phyloP scores from a whole-genome alignment of 2,797 vertebrate genomes.

The Acridotheres tristis region DNA sequence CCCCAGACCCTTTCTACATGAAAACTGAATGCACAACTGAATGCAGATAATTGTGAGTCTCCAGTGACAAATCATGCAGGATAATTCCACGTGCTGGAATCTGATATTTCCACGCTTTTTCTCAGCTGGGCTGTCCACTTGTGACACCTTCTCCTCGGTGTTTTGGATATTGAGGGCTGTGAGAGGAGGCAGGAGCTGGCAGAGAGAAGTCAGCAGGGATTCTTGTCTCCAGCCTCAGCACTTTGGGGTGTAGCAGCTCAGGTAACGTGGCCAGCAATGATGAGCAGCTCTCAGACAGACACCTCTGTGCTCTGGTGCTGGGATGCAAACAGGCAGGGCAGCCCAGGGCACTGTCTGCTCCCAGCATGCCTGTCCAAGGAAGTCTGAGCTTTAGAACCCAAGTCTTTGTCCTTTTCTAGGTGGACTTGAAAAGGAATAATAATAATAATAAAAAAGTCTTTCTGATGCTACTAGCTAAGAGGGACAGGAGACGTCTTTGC shows the following conservation, averaged over 20 bases:
- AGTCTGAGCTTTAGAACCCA: neutral
- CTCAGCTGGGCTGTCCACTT: fast-evolving
- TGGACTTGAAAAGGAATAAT: neutral
- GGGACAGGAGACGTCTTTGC: neutral
- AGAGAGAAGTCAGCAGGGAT: neutral
- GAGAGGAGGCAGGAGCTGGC: neutral
- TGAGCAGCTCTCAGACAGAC: neutral
- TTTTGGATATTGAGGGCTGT: neutral
- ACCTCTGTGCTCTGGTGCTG: neutral
- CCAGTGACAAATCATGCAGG: neutral
- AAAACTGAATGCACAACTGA: neutral
- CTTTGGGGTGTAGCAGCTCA: neutral
- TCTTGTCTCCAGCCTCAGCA: neutral
- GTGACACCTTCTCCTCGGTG: neutral
- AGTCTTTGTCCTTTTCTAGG: neutral
- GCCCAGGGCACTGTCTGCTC: neutral
- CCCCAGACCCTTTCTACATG: neutral
- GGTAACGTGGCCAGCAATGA: fast-evolving
- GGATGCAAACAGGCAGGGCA: neutral
- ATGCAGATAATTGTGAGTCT: neutral
- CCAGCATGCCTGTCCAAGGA: neutral
- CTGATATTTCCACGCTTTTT: fast-evolving
- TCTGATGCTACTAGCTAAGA: neutral
- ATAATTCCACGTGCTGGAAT: neutral
- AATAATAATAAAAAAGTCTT: neutral